Evolutionary conservation across 2,888 invertebrate species (phyloP).

Genomic region (Myathropa florea): DNA sequence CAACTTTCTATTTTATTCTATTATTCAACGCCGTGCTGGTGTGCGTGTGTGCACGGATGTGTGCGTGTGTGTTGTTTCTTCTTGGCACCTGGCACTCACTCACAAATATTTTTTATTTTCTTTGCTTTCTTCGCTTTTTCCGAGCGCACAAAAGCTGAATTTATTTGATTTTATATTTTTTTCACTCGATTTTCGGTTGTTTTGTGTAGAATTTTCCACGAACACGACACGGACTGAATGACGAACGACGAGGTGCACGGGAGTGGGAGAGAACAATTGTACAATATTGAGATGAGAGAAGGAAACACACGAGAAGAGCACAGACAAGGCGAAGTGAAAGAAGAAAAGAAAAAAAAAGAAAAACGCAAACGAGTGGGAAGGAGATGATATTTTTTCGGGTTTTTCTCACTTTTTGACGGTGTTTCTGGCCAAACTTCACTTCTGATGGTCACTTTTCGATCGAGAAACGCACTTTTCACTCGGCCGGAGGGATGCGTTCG

Average conservation of each 20-base stretch:
- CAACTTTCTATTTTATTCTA: slow-evolving; percentile 60
- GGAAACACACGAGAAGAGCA: slow-evolving; percentile 6
- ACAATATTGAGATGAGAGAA: slow-evolving; percentile 50
- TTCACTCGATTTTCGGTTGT: slow-evolving; percentile 20
- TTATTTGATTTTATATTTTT: slow-evolving; percentile 8
- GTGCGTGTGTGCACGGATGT: neutral
- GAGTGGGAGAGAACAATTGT: slow-evolving; percentile 27
- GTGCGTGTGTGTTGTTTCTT: slow-evolving; percentile 8
- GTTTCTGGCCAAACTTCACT: neutral
- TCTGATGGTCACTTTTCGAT: neutral
- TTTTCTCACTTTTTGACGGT: neutral
- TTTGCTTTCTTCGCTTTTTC: neutral
- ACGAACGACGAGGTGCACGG: slow-evolving; percentile 16
- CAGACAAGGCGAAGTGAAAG: neutral
- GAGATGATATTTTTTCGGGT: slow-evolving; percentile 35
- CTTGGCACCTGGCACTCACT: slow-evolving; percentile 55
- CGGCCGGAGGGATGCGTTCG: neutral
- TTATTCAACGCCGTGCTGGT: slow-evolving; percentile 10
- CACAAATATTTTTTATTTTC: neutral
- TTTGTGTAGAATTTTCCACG: slow-evolving; percentile 16
- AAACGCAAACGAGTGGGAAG: slow-evolving; percentile 14
- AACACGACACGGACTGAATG: slow-evolving; percentile 19
- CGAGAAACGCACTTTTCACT: neutral
- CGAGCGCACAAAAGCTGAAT: slow-evolving; percentile 7
- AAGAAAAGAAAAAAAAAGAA: neutral